These are phyloP conservation scores for Sebastes vulpes DNA, from an alignment of 2,797 vertebrate genomes.

Conservation along the genomic window DNA sequence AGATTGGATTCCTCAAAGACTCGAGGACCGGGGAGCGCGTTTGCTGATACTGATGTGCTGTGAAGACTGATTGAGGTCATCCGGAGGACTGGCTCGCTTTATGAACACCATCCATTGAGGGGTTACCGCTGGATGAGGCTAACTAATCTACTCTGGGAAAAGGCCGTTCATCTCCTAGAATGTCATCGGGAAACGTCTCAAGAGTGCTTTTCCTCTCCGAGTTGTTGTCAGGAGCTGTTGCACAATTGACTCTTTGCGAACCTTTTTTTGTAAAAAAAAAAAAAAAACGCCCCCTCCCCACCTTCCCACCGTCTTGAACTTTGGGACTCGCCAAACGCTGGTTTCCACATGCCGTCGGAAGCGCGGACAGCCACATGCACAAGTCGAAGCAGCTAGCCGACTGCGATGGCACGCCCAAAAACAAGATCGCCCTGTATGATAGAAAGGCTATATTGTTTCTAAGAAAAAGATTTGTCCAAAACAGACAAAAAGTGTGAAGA, in stretches of 20 bases:
- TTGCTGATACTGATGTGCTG: conserved; percentile 31
- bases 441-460: conserved; percentile 68
- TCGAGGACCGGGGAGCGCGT: conserved; percentile 34
- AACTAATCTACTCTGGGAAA: conserved; percentile 64
- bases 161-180: conserved; percentile 46
- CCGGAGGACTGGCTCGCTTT: conserved; percentile 40
- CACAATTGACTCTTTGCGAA: conserved; percentile 79
- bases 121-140: conserved; percentile 44
- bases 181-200: conserved; percentile 30
- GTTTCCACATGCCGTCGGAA: conserved; percentile 24
- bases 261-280: conserved; percentile 64
- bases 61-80: conserved; percentile 66
- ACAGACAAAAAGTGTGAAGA: conserved; percentile 45
- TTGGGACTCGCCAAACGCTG: conserved; percentile 52
- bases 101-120: conserved; percentile 48
- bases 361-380: conserved; percentile 69
- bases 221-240: conserved; percentile 64
- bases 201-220: conserved; percentile 13
- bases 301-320: conserved; percentile 15
- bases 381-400: conserved; percentile 84
- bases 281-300: background rate
- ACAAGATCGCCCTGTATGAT: conserved; percentile 65
- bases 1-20: conserved; percentile 58
- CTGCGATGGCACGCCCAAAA: conserved; percentile 77
- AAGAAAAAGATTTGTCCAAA: conserved; percentile 60